Evolutionary conservation across 2,797 vertebrate species (phyloP), one percentile per base, ranked within the genome.

Genomic region (Phylloscopus collybita): DNA sequence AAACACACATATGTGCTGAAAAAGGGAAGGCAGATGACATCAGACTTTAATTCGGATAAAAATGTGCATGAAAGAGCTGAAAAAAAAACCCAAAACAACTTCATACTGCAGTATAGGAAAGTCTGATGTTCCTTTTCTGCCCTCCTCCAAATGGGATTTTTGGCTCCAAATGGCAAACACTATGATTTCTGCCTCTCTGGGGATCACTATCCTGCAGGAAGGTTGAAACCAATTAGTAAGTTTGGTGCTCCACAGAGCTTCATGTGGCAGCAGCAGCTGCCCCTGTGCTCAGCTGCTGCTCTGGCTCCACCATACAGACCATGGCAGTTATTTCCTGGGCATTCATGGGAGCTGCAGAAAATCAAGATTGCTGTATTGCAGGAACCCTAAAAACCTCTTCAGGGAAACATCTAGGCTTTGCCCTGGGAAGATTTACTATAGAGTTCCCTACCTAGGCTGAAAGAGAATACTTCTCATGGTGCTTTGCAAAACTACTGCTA

Each of bases 11-110:
- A 78, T 78, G 47, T 45, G 36, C 61, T 44, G 61, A 74, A 50
- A 36, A 86, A 73, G 13, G 27, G 38, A 85, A 93, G 49, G 42
- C 34, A 87, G 47, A 85, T 91, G 65, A 92, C 57, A 89, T 74
- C 50, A 87, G 72, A 19, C 38, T 90, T 91, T 75, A 95, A 86
- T 80, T 69, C 65, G 94, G 71, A 93, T 80, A 29, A 93, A 85
- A 86, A 89, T 53, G 32, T 69, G 18, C 42, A 56, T 45, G 38
- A 65, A 93, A 91, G 42, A 61, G 12, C 1, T 50, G 56, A 7
- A 17, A 26, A 26, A 21, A 44, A 59, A 25, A 0, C 0, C 7
- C 14, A 26, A 74, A 73, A 40, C 60, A 62, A 45, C 25, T 5
- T 80, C 57, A 61, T 61, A 27, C 15, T n/a, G 45, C 42, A 65